Conservation (phyloP, 2,888 invertebrate genomes). For the Nomada flava region DNA sequence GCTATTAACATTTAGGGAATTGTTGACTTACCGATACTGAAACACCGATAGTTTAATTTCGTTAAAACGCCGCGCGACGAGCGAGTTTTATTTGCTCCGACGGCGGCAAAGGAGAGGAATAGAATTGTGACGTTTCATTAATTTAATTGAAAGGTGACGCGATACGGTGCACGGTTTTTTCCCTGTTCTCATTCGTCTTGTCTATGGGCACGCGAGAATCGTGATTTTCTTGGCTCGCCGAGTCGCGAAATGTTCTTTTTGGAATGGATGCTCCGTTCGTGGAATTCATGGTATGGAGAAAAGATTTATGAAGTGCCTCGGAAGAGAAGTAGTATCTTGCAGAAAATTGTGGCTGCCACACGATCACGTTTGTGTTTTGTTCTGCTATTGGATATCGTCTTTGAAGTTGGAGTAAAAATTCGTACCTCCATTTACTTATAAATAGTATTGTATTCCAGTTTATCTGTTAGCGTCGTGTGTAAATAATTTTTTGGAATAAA, state of each 20-base stretch:
- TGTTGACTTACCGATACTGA: slow-evolving; percentile 8
- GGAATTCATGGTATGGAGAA: slow-evolving; percentile 20
- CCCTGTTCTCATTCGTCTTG: slow-evolving; percentile 23
- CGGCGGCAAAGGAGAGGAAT: not conserved
- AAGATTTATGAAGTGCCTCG: slow-evolving; percentile 38
- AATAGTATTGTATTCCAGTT: too few species aligned
- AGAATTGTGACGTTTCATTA: slow-evolving; percentile 56
- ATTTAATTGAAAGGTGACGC: slow-evolving; percentile 44
- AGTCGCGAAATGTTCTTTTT: not conserved
- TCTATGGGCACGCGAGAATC: not conserved
- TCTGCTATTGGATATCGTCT: slow-evolving; percentile 12
- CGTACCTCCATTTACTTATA: not conserved
- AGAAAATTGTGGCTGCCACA: not conserved
- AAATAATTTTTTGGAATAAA: too few species aligned
- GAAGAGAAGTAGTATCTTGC: slow-evolving; percentile 34
- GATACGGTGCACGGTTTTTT: slow-evolving; percentile 1
- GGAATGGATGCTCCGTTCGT: not conserved
- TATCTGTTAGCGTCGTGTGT: too few species aligned
- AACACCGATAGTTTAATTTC: slow-evolving; percentile 44
- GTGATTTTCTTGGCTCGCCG: slow-evolving; percentile 13
- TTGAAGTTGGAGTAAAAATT: not conserved
- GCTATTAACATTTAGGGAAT: too few species aligned
- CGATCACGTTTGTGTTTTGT: not conserved
- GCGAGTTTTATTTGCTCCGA: slow-evolving; percentile 5
- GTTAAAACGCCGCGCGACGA: slow-evolving; percentile 26